Conservation (phyloP, 2,113 vertebrate species). For the Heterochromis multidens region DNA sequence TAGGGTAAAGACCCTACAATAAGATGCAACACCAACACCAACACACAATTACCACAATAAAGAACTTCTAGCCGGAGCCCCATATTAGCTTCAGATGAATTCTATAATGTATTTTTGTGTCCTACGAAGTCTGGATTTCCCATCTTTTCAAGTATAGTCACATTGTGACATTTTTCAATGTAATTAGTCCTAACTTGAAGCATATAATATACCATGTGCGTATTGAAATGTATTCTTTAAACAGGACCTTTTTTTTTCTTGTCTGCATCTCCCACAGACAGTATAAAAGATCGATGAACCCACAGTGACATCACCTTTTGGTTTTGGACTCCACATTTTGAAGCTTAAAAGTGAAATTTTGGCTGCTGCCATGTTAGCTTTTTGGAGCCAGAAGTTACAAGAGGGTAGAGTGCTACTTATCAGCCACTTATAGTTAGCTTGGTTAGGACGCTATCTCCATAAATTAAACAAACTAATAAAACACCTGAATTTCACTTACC, state of each 20-base stretch:
- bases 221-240: not conserved
- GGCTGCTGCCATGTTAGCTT: not conserved
- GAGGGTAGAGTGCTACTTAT: too few species aligned
- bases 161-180: not conserved
- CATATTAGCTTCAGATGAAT: too few species aligned
- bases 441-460: too few species aligned
- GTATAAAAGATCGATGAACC: not conserved
- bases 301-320: fast-evolving
- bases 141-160: not conserved
- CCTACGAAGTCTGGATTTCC: not conserved
- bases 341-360: fast-evolving
- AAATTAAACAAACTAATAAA: too few species aligned
- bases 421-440: too few species aligned
- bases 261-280: not conserved
- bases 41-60: too few species aligned
- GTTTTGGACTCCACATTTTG: too few species aligned
- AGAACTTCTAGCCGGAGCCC: too few species aligned
- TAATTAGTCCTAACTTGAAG: not conserved
- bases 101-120: not conserved
- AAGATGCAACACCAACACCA: too few species aligned
- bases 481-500: too few species aligned
- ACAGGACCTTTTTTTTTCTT: not conserved
- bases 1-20: too few species aligned
- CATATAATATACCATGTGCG: fast-evolving
- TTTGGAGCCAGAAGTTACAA: too few species aligned